phyloP scores from a whole-genome alignment of 2,797 vertebrate genomes.

The Catostomus latipinnis region DNA sequence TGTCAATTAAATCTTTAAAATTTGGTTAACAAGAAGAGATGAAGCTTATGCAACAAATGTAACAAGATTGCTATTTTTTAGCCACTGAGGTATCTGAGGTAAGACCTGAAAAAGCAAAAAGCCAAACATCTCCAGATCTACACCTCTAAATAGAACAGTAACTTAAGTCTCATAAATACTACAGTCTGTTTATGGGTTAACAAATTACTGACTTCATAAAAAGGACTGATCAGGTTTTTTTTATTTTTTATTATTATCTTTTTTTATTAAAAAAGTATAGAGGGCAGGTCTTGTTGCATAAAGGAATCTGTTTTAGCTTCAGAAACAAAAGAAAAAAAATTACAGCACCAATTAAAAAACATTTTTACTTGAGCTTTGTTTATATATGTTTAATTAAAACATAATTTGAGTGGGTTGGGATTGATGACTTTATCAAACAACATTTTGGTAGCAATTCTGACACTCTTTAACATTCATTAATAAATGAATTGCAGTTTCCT shows the following conservation, averaged over 20 bases:
- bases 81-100: neutral
- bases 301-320: neutral
- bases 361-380: conserved; percentile 7
- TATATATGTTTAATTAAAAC: neutral
- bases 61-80: neutral
- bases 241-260: too few relatives aligned
- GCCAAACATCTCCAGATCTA: neutral
- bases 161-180: neutral
- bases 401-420: neutral
- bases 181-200: neutral
- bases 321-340: neutral
- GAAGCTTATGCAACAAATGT: neutral
- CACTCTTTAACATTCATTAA: conserved; percentile 21
- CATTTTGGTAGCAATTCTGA: neutral
- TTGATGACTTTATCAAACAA: neutral
- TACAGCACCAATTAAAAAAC: conserved; percentile 21
- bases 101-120: neutral
- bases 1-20: conserved; percentile 5
- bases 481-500: conserved; percentile 9
- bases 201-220: neutral
- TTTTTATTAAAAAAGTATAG: neutral
- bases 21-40: neutral
- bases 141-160: neutral
- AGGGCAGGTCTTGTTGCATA: neutral
- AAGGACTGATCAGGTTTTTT: neutral